Base-by-base conservation (phyloP, 2,888 invertebrate genomes). In the Ecliptopera silaceata region DNA sequence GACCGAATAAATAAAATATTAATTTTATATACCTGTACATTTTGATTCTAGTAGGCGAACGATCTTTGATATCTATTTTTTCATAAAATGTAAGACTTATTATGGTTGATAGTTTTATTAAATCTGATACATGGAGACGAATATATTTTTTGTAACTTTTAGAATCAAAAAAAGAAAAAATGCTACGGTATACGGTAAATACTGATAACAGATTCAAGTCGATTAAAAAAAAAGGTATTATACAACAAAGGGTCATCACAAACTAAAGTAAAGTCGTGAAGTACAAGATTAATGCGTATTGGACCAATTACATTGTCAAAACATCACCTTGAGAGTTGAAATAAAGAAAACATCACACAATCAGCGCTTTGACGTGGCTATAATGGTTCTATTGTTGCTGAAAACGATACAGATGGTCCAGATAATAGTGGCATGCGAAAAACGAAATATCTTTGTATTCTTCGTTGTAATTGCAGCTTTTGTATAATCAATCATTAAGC, bases 321-420 rank as follows among this genome's bases (percentile, higher is more conserved):
- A 86, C 82, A 81, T 85, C 79, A 81, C 87, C 88, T 88, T 87
- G 87, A 79, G 75, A 78, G 75, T 74, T 61, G 72, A 73, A 80
- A 77, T 77, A 79, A 82, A 84, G 82, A 86, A 84, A 81, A 83
- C 79, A 79, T 72, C 75, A 75, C 65, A 74, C 76, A 73, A 77
- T 75, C 69, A 73, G 72, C 74, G 74, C 76, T 72, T 78, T 69
- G 66, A 70, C 70, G 68, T 67, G 71, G 75, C 79, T 71, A 80
- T 86, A 88, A 88, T 84, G 76, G 76, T 66, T 71, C 83, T 77
- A 88, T 88, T 88, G 86, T 88, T 86, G 74, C 78, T 75, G 70
- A 72, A 75, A 75, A 68, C 71, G 71, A 70, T 78, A 73, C 75
- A 79, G 84, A 85, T 84, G 70, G 73, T 70, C 61, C 60, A 74